Base-by-base conservation (phyloP, 2,113 vertebrate species). In the Tonatia bakeri region DNA sequence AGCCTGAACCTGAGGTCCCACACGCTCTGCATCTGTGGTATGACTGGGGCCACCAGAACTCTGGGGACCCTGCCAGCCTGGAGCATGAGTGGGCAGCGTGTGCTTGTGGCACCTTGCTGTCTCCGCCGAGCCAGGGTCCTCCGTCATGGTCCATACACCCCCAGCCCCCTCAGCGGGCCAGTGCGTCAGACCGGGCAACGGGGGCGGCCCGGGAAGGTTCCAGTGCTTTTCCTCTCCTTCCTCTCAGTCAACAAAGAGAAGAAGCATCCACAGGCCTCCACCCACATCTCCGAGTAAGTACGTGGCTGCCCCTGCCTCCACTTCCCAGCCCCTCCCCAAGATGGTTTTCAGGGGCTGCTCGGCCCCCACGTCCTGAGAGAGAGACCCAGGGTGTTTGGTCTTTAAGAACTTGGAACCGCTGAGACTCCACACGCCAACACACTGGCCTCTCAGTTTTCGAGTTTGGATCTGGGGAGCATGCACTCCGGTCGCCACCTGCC, bases 211-310 rank as follows among this genome's bases (percentile, higher is more conserved):
- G 26, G 26, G 4, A 73, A 73, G 33, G 20, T 22, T 47, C 24
- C 9, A 1, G 36, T 10, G 5, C n/a, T 20, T 92, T 26, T 67
- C 1, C 0, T 1, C 3, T 92, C 96, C 91, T 97, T 40, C 97
- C 86, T 98, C 96, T 61, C 98, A 99, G 99, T 99, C 97, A 96
- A 87, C 98, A 47, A 98, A 98, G 86, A 98, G 98, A 97, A 98
- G 98, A 96, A 97, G 97, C 54, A 95, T 97, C 70, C 91, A 94
- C 82, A 99, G 98, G 90, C 98, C 99, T 94, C 98, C 98, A 20
- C 98, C 99, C 31, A 97, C 97, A 33, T 99, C 99, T 86, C 99
- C 99, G 83, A 99, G 99, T 99, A 98, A 99, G 99, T 98, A 40
- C 54, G 1, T 64, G n/a, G n/a, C n/a, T 75, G n/a, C 93, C 87